Percentiles rank a stretch among this genome's conserved stretches.
These are phyloP conservation scores for Chromobotia macracanthus DNA, from an alignment of 2,797 vertebrate genomes.

Conservation along the genomic window DNA sequence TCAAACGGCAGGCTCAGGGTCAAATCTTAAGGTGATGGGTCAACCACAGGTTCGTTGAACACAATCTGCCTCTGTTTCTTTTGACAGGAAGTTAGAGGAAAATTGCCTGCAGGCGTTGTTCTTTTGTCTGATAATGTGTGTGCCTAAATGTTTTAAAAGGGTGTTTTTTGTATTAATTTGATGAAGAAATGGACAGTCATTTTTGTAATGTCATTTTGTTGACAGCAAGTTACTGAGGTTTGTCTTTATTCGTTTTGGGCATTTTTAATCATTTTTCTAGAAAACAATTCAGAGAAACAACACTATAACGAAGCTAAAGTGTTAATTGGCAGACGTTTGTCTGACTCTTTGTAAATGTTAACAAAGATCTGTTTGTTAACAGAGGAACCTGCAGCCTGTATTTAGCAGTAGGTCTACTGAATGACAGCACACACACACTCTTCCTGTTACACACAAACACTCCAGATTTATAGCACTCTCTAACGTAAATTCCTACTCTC, in stretches of 20 bases:
- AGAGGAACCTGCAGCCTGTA: conserved; percentile 53
- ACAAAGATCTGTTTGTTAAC: conserved; percentile 26
- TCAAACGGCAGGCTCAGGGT: conserved; percentile 46
- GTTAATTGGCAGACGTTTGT: conserved; percentile 57
- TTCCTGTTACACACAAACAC: background rate
- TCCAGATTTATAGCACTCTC: conserved; percentile 7
- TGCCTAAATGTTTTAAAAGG: background rate
- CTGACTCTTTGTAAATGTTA: conserved; percentile 17
- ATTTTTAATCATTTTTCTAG: conserved; percentile 55
- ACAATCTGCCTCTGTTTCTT: conserved; percentile 57
- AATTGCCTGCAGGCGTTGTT: conserved; percentile 51
- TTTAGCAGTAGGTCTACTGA: conserved; percentile 41
- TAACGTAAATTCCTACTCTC: conserved; percentile 27
- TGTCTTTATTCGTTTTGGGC: conserved; percentile 66
- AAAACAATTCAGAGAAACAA: conserved; percentile 57
- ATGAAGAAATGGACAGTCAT: background rate
- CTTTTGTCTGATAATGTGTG: conserved; percentile 9
- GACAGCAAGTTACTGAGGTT: conserved; percentile 44
- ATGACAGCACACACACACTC: conserved; percentile 34
- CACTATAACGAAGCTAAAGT: conserved; percentile 59
- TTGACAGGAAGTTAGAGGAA: conserved; percentile 68
- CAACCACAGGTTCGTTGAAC: conserved; percentile 45
- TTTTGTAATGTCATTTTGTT: conserved; percentile 29
- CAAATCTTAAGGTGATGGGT: conserved; percentile 50
- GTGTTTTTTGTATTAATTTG: background rate